phyloP scores from a whole-genome alignment of 2,888 invertebrate species.

The Aleiodes leptofemur region DNA sequence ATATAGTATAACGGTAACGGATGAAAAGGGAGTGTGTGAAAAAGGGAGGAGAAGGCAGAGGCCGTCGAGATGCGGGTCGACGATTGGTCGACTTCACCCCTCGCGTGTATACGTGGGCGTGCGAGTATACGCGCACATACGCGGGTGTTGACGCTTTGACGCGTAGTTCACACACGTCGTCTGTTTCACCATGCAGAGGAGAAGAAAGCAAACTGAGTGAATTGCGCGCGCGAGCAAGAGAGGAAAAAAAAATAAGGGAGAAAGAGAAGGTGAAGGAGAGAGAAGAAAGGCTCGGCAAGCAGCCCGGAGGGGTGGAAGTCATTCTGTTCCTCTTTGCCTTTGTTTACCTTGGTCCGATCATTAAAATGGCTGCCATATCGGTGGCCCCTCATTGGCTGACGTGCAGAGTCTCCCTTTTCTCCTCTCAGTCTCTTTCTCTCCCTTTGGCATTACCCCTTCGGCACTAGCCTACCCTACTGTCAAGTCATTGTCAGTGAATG shows the following conservation, averaged over 20 bases:
- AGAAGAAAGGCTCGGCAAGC: conserved; percentile 45
- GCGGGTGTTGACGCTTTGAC: conserved; percentile 44
- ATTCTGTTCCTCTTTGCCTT: conserved; percentile 69
- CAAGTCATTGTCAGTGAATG: conserved; percentile 47
- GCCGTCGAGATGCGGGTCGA: conserved; percentile 63
- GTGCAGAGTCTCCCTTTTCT: conserved; percentile 28
- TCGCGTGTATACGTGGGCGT: conserved; percentile 68
- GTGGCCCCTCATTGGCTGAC: conserved; percentile 71
- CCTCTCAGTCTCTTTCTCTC: conserved; percentile 36
- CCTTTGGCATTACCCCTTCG: conserved; percentile 38
- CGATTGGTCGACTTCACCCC: conserved; percentile 72
- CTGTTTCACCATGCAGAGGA: conserved; percentile 42
- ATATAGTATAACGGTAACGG: conserved; percentile 30
- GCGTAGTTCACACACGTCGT: conserved; percentile 41
- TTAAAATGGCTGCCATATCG: conserved; percentile 75
- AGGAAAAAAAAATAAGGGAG: conserved; percentile 23
- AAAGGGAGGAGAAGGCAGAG: conserved; percentile 53
- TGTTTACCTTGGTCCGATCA: conserved; percentile 74
- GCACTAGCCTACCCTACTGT: conserved; percentile 43
- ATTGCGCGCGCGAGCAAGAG: conserved; percentile 44
- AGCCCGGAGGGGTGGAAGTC: conserved; percentile 67
- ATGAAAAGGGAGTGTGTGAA: conserved; percentile 40
- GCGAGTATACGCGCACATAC: conserved; percentile 62
- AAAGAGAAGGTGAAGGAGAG: conserved; percentile 27
- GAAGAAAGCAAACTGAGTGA: conserved; percentile 42